These are phyloP conservation scores for Ennomos fuscantarius DNA, from an alignment of 2,888 invertebrate species.

Conservation along the genomic window DNA sequence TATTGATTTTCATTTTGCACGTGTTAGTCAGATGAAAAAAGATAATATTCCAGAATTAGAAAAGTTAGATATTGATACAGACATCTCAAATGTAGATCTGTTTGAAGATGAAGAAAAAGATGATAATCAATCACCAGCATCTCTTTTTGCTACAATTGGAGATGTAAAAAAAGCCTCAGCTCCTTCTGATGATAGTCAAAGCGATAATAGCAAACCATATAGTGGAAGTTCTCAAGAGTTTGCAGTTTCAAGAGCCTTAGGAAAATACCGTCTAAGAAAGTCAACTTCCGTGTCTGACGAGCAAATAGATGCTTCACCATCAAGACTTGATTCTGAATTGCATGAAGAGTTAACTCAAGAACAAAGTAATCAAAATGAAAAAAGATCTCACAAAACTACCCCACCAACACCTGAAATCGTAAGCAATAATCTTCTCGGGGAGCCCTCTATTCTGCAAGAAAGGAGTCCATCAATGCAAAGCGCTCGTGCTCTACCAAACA, in stretches of 20 bases:
- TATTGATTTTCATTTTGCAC: slow-evolving; percentile 81
- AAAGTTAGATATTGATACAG: slow-evolving; percentile 85
- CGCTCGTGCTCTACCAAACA: slow-evolving; percentile 83
- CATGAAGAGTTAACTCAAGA: slow-evolving; percentile 58
- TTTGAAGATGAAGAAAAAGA: slow-evolving; percentile 87
- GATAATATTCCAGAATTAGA: slow-evolving; percentile 77
- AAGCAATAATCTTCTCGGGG: slow-evolving; percentile 74
- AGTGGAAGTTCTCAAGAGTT: slow-evolving; percentile 92
- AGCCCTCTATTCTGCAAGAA: slow-evolving; percentile 81
- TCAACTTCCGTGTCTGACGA: slow-evolving; percentile 90
- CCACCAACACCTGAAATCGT: slow-evolving; percentile 72
- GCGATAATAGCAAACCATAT: slow-evolving; percentile 82
- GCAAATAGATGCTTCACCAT: slow-evolving; percentile 83
- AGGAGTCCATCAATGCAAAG: slow-evolving; percentile 88
- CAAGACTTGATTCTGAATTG: slow-evolving; percentile 61
- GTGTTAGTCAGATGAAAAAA: slow-evolving; percentile 83
- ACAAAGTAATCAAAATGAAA: slow-evolving; percentile 58
- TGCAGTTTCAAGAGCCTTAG: slow-evolving; percentile 92
- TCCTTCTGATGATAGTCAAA: slow-evolving; percentile 85
- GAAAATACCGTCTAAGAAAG: slow-evolving; percentile 91
- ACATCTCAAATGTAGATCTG: slow-evolving; percentile 84
- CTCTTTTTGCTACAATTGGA: slow-evolving; percentile 90
- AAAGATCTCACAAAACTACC: slow-evolving; percentile 54
- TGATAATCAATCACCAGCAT: slow-evolving; percentile 86
- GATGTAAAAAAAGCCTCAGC: slow-evolving; percentile 87